These are phyloP conservation scores for Gerosis bhagava DNA, from an alignment of 2,888 invertebrate genomes.

Conservation along the genomic window DNA sequence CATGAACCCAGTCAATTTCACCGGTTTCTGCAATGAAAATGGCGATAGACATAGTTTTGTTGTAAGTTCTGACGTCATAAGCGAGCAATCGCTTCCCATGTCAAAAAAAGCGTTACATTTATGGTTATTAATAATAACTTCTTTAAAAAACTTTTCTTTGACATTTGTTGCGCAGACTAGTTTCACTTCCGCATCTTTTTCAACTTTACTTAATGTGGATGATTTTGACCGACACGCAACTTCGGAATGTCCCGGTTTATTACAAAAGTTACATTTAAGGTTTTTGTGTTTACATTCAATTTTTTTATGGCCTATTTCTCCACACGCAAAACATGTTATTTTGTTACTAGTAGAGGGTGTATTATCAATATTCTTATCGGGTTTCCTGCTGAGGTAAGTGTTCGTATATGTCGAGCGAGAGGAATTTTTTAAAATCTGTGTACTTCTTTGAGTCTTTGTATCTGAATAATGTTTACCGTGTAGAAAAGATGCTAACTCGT, in stretches of 20 bases:
- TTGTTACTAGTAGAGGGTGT: slow-evolving; percentile 2
- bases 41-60: slow-evolving; percentile 9
- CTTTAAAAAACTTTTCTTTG: slow-evolving; percentile 32
- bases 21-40: slow-evolving; percentile 14
- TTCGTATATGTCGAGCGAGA: no score
- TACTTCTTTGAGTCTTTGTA: no score
- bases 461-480: no score
- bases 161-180: slow-evolving; percentile 11
- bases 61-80: slow-evolving; percentile 26
- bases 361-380: not conserved
- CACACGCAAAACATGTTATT: slow-evolving; percentile 28
- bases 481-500: slow-evolving; percentile 1
- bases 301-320: slow-evolving; percentile 27
- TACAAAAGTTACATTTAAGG: slow-evolving; percentile 32
- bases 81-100: slow-evolving; percentile 34
- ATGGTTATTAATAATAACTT: slow-evolving; percentile 19
- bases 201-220: no score
- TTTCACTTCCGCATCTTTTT: slow-evolving; percentile 34
- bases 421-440: no score
- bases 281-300: slow-evolving; percentile 22
- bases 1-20: slow-evolving; percentile 27
- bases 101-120: slow-evolving; percentile 31
- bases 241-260: slow-evolving; percentile 33
- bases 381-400: no score
- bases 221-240: slow-evolving; percentile 28